Conservation (phyloP, 53 echinoderm and acorn worm species). For the Hippasteria phrygiana region DNA sequence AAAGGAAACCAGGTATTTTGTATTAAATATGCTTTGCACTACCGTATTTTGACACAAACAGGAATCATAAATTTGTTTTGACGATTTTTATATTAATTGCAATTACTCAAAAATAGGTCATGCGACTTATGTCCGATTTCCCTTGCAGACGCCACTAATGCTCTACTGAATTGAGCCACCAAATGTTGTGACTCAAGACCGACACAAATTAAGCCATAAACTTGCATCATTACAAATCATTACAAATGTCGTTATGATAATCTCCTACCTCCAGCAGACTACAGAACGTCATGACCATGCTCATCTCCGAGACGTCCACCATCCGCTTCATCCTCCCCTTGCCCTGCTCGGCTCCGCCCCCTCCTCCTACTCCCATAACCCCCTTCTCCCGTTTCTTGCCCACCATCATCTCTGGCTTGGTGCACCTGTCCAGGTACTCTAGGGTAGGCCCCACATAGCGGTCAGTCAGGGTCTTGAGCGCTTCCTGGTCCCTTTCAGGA, state of each 20-base stretch:
- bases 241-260: too few relatives aligned
- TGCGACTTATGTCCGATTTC: too few relatives aligned
- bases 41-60: too few relatives aligned
- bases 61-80: too few relatives aligned
- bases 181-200: too few relatives aligned
- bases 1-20: too few relatives aligned
- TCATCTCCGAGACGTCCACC: slow-evolving; percentile 84
- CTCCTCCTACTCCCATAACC: slow-evolving; percentile 75
- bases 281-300: slow-evolving; percentile 92
- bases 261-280: slow-evolving; percentile 84
- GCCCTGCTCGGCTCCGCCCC: background rate
- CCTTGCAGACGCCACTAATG: too few relatives aligned
- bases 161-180: too few relatives aligned
- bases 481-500: slow-evolving; percentile 75
- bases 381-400: slow-evolving; percentile 10
- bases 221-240: background rate
- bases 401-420: slow-evolving; percentile 88
- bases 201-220: too few relatives aligned
- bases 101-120: too few relatives aligned
- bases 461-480: slow-evolving; percentile 76
- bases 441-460: slow-evolving; percentile 80
- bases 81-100: too few relatives aligned
- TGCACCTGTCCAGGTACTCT: slow-evolving; percentile 83
- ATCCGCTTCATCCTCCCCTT: slow-evolving; percentile 83
- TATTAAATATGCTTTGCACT: too few relatives aligned